These are phyloP conservation scores for Gerris buenoi DNA, from an alignment of 1,140 invertebrate genomes.

Conservation along the genomic window DNA sequence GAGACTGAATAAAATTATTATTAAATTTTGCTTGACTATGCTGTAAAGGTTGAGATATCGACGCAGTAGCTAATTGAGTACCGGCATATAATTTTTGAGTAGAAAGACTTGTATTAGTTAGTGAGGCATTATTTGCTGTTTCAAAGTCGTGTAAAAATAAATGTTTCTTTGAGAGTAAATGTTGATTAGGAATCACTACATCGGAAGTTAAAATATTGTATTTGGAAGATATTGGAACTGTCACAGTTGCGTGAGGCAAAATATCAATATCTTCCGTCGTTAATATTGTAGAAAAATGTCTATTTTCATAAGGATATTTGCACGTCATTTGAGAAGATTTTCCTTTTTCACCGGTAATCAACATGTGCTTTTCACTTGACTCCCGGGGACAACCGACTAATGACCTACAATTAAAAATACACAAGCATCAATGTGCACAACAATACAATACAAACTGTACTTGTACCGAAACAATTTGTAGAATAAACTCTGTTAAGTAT, in stretches of 20 bases:
- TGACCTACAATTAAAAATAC: too few relatives aligned
- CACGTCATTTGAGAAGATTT: not conserved
- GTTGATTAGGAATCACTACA: not conserved
- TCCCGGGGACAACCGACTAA: too few relatives aligned
- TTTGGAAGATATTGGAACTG: not conserved
- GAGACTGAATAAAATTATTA: not conserved
- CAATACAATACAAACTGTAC: too few relatives aligned
- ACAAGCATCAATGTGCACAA: too few relatives aligned
- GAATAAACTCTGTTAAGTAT: too few relatives aligned
- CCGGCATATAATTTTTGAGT: not conserved
- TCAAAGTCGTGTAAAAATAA: not conserved
- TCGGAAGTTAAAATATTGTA: not conserved
- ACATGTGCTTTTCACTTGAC: too few relatives aligned
- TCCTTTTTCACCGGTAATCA: too few relatives aligned
- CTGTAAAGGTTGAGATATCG: not conserved
- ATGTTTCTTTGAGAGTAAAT: not conserved
- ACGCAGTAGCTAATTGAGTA: not conserved
- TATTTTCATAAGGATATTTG: not conserved
- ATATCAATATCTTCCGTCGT: not conserved
- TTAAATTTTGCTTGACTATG: not conserved
- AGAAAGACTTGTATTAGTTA: not conserved
- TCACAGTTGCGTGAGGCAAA: not conserved
- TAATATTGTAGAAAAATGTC: not conserved
- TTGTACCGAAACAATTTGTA: too few relatives aligned
- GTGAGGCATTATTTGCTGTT: not conserved